These are phyloP conservation scores for Cyanistes caeruleus DNA, from an alignment of 2,113 vertebrate species.

Conservation along the genomic window DNA sequence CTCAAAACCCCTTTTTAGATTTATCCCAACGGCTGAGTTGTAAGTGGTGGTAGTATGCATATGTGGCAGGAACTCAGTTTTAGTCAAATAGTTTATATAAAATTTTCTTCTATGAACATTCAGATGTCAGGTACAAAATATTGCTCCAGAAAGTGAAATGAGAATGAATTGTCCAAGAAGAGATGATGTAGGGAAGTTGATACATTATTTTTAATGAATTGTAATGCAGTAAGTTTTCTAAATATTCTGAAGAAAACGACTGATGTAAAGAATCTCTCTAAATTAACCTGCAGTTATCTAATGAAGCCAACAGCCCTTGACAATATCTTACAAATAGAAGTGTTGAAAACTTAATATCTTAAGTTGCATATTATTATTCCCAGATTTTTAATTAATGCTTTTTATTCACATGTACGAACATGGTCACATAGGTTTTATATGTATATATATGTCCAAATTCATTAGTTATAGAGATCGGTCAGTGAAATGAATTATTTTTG, in stretches of 20 bases:
- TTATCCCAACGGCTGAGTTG: not conserved
- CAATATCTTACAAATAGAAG: not conserved
- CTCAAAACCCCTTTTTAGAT: not conserved
- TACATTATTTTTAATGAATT: not conserved
- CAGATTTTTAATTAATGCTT: not conserved
- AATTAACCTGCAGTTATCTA: not conserved
- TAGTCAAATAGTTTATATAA: not conserved
- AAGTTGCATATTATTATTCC: not conserved
- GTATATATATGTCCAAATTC: not conserved
- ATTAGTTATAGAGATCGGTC: not conserved
- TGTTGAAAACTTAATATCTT: not conserved
- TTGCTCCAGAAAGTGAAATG: not conserved
- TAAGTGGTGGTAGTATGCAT: not conserved
- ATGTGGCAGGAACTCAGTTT: not conserved
- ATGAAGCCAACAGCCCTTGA: not conserved
- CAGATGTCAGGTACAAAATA: not conserved
- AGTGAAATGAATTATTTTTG: not conserved
- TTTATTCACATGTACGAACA: not conserved
- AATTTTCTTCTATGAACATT: not conserved
- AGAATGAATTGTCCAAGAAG: not conserved
- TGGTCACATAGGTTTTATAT: not conserved
- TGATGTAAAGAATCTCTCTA: not conserved
- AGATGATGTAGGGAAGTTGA: not conserved
- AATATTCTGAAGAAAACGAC: not conserved
- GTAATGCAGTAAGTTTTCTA: not conserved